Base-by-base conservation (phyloP, 2,888 invertebrate species). In the Keiferia lycopersicella region DNA sequence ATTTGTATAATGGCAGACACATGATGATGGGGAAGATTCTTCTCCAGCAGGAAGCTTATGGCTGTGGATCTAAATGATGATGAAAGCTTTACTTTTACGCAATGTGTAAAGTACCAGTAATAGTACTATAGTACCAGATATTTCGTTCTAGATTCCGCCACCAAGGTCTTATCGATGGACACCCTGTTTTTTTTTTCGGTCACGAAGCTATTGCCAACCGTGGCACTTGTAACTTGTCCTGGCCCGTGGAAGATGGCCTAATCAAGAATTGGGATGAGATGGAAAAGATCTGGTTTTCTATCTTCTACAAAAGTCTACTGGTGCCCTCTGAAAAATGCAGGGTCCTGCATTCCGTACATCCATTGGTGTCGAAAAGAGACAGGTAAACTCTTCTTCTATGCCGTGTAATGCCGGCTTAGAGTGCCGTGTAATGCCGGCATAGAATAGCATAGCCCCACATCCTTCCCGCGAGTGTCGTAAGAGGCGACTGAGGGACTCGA, bases 201-300 rank as follows among this genome's bases (percentile, higher is more conserved):
- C 89, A 92, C 59, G 94, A 94, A 69, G 94, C 94, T 4, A 89
- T 94, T 67, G 88, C 86, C 38, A 93, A 93, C 7, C 74, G 84
- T 18, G 90, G 90, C 0, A 56, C 86, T 1, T 86, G 93, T 0
- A 87, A 92, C 0, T 88, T 94, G 6, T 95, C 94, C 74, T 96
- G 96, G 88, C 96, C 96, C 0, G 95, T 97, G 62, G 94, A 95
- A 75, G 94, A 95, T 73, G 96, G 96, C 34, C 93, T 95, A 68
- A 94, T 96, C 59, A 94, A 94, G 71, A 94, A 96, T 83, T 97
- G 96, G 96, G 95, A 96, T 71, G 96, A 96, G 76, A 96, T 97
- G 95, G 97, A 97, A 85, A 97, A 96, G 84, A 94, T 97, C 72
- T 97, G 96, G 96, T 96, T 96, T 81, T 96, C 97, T 82, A 94